These are phyloP conservation scores for Agelas oroides DNA, from an alignment of 37 sponge, comb jelly and placozoan genomes.

Conservation along the genomic window DNA sequence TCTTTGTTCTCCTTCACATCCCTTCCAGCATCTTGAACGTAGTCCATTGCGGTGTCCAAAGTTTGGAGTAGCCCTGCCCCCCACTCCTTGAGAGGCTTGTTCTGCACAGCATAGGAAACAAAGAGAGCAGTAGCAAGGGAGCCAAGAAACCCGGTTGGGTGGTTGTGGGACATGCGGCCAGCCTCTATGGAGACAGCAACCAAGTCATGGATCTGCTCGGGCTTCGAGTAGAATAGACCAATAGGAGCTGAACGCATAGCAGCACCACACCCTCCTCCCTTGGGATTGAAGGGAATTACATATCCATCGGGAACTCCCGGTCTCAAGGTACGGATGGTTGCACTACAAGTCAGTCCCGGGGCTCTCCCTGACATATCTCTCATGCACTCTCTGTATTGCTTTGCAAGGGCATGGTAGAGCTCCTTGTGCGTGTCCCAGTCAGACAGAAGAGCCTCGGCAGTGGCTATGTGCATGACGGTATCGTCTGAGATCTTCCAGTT, in stretches of 20 bases:
- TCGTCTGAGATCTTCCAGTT: constrained; percentile 81
- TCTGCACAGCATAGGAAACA: constrained; percentile 83
- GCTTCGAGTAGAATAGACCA: constrained; percentile 76
- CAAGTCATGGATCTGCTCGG: constrained; percentile 63
- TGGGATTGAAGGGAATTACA: constrained; percentile 67
- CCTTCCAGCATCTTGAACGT: constrained; percentile 51
- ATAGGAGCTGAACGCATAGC: constrained; percentile 88
- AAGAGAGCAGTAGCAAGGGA: constrained; percentile 80
- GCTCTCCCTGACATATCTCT: constrained; percentile 80
- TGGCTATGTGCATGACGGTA: constrained; percentile 88
- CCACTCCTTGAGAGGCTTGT: constrained; percentile 71
- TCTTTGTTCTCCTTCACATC: constrained; percentile 71
- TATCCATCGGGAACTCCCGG: constrained; percentile 54
- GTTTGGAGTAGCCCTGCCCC: constrained; percentile 74
- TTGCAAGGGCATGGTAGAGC: constrained; percentile 66
- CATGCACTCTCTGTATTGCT: constrained; percentile 74
- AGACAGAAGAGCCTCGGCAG: constrained; percentile 80
- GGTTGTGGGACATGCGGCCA: constrained; percentile 93
- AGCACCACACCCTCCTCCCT: constrained; percentile 94
- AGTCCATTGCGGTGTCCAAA: constrained; percentile 65
- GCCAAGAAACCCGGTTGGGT: constrained; percentile 89
- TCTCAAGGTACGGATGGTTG: constrained; percentile 10
- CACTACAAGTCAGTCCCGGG: constrained; percentile 73
- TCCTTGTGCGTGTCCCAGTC: constrained; percentile 57
- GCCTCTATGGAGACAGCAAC: constrained; percentile 82